A percentile compares a stretch with the other conserved stretches of the same genome.
Conservation (phyloP, 2,113 vertebrate species). For the Ammodytes marinus region DNA sequence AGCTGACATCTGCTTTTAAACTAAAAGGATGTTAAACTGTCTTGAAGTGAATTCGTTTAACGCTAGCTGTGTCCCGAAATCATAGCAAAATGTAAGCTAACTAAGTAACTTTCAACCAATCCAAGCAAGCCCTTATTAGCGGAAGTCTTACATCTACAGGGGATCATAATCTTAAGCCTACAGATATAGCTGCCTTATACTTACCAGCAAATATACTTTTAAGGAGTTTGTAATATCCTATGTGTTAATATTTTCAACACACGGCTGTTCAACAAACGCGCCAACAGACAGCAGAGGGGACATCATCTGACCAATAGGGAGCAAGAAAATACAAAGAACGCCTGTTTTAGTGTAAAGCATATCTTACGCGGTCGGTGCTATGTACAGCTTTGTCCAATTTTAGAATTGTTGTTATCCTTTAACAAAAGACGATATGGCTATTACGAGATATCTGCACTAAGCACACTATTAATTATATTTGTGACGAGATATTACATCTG, state of each 20-base stretch:
- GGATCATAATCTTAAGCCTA: too few species aligned
- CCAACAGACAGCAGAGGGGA: slow-evolving; percentile 52
- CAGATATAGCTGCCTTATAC: neutral
- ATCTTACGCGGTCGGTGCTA: slow-evolving; percentile 11
- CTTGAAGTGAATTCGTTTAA: neutral
- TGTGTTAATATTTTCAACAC: neutral
- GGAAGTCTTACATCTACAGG: neutral
- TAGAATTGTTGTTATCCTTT: too few species aligned
- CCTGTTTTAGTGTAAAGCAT: accelerated
- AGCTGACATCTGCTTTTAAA: neutral
- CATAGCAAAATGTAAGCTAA: neutral
- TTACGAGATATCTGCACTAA: accelerated
- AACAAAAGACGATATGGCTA: accelerated
- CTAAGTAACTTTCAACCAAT: neutral
- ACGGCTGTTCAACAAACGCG: slow-evolving; percentile 65
- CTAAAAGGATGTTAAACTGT: neutral
- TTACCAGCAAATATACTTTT: slow-evolving; percentile 20
- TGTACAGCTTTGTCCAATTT: accelerated
- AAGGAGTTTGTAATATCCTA: neutral
- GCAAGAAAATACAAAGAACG: slow-evolving; percentile 16
- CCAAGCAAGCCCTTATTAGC: neutral
- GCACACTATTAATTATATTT: too few species aligned
- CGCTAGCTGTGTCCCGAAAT: neutral
- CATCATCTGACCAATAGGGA: slow-evolving; percentile 62
- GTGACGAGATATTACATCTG: accelerated